phyloP scores from a whole-genome alignment of 2,113 vertebrate species.

The Ailurus styani region DNA sequence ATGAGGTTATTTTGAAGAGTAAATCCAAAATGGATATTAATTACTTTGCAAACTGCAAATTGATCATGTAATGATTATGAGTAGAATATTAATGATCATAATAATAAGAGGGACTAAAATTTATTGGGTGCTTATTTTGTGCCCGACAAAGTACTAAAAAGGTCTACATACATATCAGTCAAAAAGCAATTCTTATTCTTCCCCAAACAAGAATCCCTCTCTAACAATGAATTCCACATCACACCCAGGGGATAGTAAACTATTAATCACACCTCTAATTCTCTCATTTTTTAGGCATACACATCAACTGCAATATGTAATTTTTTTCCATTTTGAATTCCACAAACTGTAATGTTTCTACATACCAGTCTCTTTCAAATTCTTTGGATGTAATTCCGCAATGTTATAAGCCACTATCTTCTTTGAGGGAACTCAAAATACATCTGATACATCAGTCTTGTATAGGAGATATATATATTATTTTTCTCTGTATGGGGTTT shows the following conservation, averaged over 20 bases:
- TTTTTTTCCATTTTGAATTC: neutral
- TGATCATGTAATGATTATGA: neutral
- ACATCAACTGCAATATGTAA: neutral
- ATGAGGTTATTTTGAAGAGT: neutral
- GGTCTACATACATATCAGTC: fast-evolving
- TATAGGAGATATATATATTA: neutral
- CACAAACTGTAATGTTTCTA: neutral
- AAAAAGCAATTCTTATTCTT: neutral
- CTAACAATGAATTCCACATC: neutral
- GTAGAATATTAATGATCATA: neutral
- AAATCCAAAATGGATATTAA: neutral
- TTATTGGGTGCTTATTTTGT: neutral
- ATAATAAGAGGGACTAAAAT: neutral
- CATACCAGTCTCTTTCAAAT: neutral
- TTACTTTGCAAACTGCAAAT: neutral
- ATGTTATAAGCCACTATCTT: neutral
- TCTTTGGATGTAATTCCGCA: neutral
- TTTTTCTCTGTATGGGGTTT: neutral
- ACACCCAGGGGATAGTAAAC: neutral
- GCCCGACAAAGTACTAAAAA: neutral
- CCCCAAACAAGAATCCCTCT: neutral
- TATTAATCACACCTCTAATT: neutral
- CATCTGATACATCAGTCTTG: neutral
- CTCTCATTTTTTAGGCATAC: neutral
- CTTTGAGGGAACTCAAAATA: neutral